A percentile compares a stretch with the other conserved stretches of the same genome.
Evolutionary conservation across 2,113 vertebrate species (phyloP).

Genomic region (Sminthopsis crassicaudata): DNA sequence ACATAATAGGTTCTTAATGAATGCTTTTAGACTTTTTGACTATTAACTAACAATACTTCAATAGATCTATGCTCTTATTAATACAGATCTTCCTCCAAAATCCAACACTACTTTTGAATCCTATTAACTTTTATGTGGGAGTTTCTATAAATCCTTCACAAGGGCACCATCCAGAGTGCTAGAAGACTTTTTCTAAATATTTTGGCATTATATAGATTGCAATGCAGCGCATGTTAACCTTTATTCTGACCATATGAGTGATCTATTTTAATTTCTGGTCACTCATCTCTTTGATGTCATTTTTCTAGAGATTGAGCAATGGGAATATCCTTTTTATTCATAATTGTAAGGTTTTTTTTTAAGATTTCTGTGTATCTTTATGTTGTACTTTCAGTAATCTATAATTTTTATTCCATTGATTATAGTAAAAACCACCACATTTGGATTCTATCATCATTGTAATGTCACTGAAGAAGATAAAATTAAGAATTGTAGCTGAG

Average conservation of each 20-base stretch:
- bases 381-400: neutral
- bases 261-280: neutral
- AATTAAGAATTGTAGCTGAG: neutral
- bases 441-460: neutral
- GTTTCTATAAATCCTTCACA: neutral
- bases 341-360: neutral
- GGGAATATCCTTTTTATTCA: too few species aligned
- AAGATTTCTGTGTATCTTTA: neutral
- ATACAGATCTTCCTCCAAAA: neutral
- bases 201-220: neutral
- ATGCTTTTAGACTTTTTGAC: neutral
- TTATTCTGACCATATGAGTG: neutral
- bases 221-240: neutral
- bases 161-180: too few species aligned
- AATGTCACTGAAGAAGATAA: neutral
- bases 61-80: neutral
- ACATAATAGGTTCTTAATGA: neutral
- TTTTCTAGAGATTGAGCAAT: neutral
- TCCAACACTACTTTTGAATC: neutral
- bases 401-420: neutral
- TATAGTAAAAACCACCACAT: neutral
- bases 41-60: neutral
- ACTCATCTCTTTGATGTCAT: neutral
- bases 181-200: neutral
- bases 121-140: neutral